phyloP scores from a whole-genome alignment of 2,113 vertebrate genomes.

The Cinclus mexicanus region DNA sequence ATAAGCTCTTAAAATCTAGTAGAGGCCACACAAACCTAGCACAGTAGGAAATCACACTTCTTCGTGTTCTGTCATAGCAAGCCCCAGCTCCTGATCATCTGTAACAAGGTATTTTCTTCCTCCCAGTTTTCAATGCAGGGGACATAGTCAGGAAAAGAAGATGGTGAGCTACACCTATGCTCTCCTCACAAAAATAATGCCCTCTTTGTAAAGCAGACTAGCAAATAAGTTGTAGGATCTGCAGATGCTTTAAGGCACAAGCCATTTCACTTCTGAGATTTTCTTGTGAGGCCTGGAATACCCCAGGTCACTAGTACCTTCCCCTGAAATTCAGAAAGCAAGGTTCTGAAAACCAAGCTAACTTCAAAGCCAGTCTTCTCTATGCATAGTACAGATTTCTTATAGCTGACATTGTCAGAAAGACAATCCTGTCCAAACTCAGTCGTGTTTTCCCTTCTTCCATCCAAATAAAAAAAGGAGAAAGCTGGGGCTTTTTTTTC shows the following conservation, averaged over 20 bases:
- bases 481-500: rapidly evolving
- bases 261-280: not conserved
- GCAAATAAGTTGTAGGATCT: not conserved
- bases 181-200: not conserved
- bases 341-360: not conserved
- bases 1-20: not conserved
- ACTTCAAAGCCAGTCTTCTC: not conserved
- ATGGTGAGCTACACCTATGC: not conserved
- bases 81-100: not conserved
- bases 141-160: not conserved
- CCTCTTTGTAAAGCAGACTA: not conserved
- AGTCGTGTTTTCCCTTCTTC: not conserved
- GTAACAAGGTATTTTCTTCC: not conserved
- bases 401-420: not conserved
- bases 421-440: not conserved
- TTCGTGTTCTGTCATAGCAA: not conserved
- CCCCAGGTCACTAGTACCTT: not conserved
- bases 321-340: not conserved
- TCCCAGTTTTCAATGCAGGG: not conserved
- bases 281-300: not conserved
- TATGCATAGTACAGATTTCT: not conserved
- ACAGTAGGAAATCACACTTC: not conserved
- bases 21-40: not conserved
- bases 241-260: not conserved
- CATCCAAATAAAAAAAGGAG: not conserved